Evolutionary conservation across 1,140 invertebrate genomes (phyloP).

Genomic region (Thereuonema tuberculata): DNA sequence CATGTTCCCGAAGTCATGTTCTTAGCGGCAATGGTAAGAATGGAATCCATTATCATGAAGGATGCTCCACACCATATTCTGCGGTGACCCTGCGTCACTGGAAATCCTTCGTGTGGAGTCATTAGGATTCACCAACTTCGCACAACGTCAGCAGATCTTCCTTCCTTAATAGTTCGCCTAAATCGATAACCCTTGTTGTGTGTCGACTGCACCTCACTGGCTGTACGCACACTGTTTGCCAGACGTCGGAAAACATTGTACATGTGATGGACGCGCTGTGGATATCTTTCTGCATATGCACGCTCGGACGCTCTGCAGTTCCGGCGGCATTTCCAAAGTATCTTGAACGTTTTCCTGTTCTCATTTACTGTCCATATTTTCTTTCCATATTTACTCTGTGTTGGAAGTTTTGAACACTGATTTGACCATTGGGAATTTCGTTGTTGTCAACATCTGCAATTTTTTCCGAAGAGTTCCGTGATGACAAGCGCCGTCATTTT

Average conservation of each 20-base stretch:
- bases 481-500: too few species aligned
- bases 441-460: too few species aligned
- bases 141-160: not conserved
- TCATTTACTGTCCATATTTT: too few species aligned
- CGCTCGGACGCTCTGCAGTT: not conserved
- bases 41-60: not conserved
- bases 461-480: too few species aligned
- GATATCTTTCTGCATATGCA: not conserved
- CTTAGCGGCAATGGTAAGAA: not conserved
- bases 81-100: too few species aligned
- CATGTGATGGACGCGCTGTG: not conserved
- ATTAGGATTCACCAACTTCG: not conserved
- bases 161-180: not conserved
- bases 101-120: not conserved
- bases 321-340: not conserved
- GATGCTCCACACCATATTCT: not conserved
- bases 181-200: not conserved
- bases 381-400: too few species aligned
- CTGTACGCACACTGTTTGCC: not conserved
- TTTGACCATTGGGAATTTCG: too few species aligned
- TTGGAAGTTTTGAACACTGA: too few species aligned
- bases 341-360: not conserved
- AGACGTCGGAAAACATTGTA: not conserved
- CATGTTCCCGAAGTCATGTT: not conserved
- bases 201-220: too few species aligned